Conservation (phyloP, 2,888 invertebrate genomes). For the Scaptomyza parva region DNA sequence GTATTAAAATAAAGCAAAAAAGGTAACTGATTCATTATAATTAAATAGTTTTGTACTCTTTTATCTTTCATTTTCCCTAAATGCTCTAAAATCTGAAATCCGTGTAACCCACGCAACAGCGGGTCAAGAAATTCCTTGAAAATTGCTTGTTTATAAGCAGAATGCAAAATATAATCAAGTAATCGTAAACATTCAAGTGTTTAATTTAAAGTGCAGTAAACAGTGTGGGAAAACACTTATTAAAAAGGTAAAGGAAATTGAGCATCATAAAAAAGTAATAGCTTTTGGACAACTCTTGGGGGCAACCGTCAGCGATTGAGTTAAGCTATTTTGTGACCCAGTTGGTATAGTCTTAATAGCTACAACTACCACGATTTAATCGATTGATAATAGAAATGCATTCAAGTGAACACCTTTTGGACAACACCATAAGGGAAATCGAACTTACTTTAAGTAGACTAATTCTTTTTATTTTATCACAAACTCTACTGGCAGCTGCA, state of each 20-base stretch:
- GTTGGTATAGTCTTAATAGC: too few relatives aligned
- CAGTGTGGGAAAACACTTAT: background rate
- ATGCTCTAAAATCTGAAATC: too few relatives aligned
- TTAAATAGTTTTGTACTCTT: too few relatives aligned
- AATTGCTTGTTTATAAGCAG: slow-evolving; percentile 19
- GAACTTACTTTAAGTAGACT: background rate
- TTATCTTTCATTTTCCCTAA: too few relatives aligned
- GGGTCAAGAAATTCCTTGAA: background rate
- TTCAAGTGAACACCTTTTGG: too few relatives aligned
- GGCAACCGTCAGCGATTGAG: too few relatives aligned
- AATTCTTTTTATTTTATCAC: slow-evolving; percentile 12
- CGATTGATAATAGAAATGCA: slow-evolving; percentile 21
- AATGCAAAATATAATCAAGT: slow-evolving; percentile 30
- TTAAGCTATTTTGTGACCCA: background rate
- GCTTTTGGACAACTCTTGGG: background rate
- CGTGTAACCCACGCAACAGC: background rate
- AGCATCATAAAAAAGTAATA: slow-evolving; percentile 7
- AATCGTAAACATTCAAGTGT: slow-evolving; percentile 38
- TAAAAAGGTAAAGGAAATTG: background rate
- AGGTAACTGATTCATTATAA: background rate
- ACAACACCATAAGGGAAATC: slow-evolving; percentile 7
- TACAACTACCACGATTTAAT: too few relatives aligned
- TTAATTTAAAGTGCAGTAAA: slow-evolving; percentile 19
- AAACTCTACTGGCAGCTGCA: slow-evolving; percentile 53
- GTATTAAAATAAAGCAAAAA: background rate